Evolutionary conservation across 2,113 vertebrate species (phyloP).

Genomic region (Psammodynastes pulverulentus): DNA sequence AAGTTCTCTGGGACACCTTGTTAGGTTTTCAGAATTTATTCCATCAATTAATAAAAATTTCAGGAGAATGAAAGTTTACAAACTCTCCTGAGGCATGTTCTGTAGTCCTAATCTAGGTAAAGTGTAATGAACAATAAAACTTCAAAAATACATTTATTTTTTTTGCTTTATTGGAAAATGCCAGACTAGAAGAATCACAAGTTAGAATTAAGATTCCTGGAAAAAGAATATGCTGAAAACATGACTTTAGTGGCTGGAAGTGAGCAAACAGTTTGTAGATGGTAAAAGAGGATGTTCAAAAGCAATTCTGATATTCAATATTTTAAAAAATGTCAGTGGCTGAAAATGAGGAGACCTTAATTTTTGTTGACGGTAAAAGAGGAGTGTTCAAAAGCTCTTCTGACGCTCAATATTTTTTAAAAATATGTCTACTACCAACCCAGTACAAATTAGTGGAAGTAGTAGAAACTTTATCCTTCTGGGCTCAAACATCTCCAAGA

Average conservation of each 20-base stretch:
- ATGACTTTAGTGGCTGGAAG: neutral
- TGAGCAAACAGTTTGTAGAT: neutral
- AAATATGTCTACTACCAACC: neutral
- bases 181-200: neutral
- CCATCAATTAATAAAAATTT: neutral
- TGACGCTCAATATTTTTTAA: neutral
- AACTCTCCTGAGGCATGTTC: neutral
- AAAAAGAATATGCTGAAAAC: neutral
- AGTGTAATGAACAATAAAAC: neutral
- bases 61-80: neutral
- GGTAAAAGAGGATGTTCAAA: neutral
- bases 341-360: neutral
- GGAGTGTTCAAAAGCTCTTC: neutral
- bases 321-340: neutral
- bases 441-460: neutral
- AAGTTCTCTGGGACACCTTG: neutral
- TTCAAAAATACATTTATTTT: neutral
- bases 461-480: neutral
- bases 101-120: neutral
- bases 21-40: neutral
- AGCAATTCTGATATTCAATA: neutral
- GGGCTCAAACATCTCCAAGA: neutral
- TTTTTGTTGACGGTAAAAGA: neutral
- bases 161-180: neutral
- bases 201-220: neutral